A percentile compares a stretch with the other conserved stretches of the same genome.
phyloP scores from a whole-genome alignment of 2,797 vertebrate species.

The Lophius americanus region DNA sequence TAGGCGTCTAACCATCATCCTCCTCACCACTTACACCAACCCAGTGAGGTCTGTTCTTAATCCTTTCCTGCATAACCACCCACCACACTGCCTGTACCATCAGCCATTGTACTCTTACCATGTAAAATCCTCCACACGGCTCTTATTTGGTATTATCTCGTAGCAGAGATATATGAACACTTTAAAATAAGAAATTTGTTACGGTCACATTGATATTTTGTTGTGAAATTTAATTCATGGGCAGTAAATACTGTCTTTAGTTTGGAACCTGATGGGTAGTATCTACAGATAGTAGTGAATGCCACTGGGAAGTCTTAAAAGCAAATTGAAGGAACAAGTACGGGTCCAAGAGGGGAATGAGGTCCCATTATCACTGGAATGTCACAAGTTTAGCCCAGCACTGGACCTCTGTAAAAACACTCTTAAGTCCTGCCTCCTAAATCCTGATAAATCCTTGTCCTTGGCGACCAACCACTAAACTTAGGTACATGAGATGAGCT shows the following conservation, averaged over 20 bases:
- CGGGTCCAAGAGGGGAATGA: constrained; percentile 34
- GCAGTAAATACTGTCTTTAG: not conserved
- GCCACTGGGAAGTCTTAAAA: constrained; percentile 41
- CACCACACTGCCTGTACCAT: constrained; percentile 51
- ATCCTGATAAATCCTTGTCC: constrained; percentile 71
- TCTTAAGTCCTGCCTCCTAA: constrained; percentile 53
- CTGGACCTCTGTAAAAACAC: constrained; percentile 63
- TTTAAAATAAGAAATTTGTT: not conserved
- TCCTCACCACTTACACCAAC: constrained; percentile 55
- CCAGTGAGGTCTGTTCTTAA: constrained; percentile 71
- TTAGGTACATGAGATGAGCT: constrained; percentile 33
- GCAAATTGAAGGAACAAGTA: constrained; percentile 56
- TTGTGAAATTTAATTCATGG: constrained; percentile 1
- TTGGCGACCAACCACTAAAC: constrained; percentile 23
- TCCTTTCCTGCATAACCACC: constrained; percentile 59
- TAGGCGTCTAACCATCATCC: constrained; percentile 62
- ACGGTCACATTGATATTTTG: constrained; percentile 2
- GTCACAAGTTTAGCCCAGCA: constrained; percentile 54
- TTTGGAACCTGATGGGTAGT: constrained; percentile 3
- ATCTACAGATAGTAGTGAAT: constrained; percentile 17
- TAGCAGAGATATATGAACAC: not conserved
- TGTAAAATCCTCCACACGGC: constrained; percentile 4
- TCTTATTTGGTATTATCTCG: constrained; percentile 1
- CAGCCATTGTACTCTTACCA: constrained; percentile 30
- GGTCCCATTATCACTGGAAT: constrained; percentile 59